These are phyloP conservation scores for Oasisia sp. DNA, from an alignment of 2,888 invertebrate species.

Conservation along the genomic window DNA sequence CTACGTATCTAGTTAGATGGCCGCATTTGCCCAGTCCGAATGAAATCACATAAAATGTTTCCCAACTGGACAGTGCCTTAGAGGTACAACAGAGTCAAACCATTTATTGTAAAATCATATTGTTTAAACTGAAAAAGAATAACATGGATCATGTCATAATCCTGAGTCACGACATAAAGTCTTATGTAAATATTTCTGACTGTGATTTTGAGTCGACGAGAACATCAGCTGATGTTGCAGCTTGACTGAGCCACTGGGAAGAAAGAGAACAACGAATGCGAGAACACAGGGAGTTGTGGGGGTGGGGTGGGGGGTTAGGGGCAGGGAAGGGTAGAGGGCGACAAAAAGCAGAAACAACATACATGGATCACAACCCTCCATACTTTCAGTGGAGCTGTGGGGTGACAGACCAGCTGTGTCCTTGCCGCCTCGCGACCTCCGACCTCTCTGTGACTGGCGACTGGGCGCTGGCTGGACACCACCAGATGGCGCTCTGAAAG, in stretches of 20 bases:
- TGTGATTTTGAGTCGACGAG: neutral
- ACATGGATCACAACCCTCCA: neutral
- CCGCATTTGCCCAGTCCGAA: too few species aligned
- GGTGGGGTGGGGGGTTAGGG: neutral
- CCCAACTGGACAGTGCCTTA: too few species aligned
- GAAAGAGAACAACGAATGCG: neutral
- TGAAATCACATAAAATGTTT: too few species aligned
- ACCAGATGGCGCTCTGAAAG: neutral
- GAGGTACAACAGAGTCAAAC: too few species aligned
- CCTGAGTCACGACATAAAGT: too few species aligned
- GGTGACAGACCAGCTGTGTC: neutral
- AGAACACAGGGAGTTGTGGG: neutral
- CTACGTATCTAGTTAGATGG: too few species aligned
- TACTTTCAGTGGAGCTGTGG: neutral
- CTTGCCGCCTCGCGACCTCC: neutral
- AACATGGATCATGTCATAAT: too few species aligned
- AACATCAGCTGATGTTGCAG: neutral
- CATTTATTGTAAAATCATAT: too few species aligned
- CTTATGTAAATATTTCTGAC: neutral
- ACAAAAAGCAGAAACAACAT: slow-evolving; percentile 7
- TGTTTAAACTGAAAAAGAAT: too few species aligned
- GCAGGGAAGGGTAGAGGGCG: neutral
- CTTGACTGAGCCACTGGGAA: neutral
- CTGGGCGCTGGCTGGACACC: neutral
- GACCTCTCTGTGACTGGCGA: neutral